phyloP scores from a whole-genome alignment of 2,888 invertebrate species.

The Luperina nickerlii region DNA sequence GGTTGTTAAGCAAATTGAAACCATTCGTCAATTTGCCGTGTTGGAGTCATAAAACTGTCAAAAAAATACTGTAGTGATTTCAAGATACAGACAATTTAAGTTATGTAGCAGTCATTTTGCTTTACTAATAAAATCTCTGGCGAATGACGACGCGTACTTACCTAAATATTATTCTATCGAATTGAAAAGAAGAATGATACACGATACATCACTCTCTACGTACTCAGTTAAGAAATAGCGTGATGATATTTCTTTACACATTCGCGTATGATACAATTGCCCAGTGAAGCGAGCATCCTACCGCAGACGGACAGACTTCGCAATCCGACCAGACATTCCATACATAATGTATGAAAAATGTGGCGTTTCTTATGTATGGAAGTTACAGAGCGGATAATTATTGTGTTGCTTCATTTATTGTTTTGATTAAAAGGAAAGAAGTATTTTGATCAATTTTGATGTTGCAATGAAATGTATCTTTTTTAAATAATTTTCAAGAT shows the following conservation, averaged over 20 bases:
- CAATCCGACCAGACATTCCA: constrained; percentile 44
- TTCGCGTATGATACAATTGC: constrained; percentile 42
- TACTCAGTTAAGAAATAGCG: neutral
- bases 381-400: constrained; percentile 28
- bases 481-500: neutral
- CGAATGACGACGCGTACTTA: too few species aligned
- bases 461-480: neutral
- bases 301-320: constrained; percentile 39
- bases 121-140: too few species aligned
- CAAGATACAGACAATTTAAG: too few species aligned
- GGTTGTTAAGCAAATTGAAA: too few species aligned
- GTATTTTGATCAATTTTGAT: neutral
- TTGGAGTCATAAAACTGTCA: too few species aligned
- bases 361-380: constrained; percentile 21
- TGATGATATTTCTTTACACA: constrained; percentile 23
- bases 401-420: constrained; percentile 33
- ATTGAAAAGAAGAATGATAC: neutral
- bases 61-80: too few species aligned
- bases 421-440: neutral
- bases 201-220: constrained; percentile 3
- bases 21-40: too few species aligned
- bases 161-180: too few species aligned
- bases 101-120: too few species aligned
- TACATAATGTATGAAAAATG: constrained; percentile 50
- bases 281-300: constrained; percentile 58